These are phyloP conservation scores for Zaprionus taronus DNA, from an alignment of 1,140 invertebrate species.

Conservation along the genomic window DNA sequence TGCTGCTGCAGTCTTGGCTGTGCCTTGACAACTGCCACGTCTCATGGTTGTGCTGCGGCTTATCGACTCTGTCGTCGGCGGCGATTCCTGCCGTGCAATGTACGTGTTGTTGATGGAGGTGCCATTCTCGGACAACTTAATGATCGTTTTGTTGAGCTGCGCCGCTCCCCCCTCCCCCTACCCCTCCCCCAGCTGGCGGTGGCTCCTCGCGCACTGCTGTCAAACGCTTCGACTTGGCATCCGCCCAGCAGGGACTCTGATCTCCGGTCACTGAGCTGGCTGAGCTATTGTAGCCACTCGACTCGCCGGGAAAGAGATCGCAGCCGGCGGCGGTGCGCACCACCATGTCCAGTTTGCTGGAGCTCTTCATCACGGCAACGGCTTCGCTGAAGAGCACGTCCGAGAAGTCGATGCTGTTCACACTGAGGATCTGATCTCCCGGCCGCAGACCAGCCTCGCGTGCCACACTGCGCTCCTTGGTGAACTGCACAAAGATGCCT, in stretches of 20 bases:
- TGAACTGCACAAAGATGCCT: slow-evolving; percentile 95
- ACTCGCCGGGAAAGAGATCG: slow-evolving; percentile 91
- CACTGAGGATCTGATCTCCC: slow-evolving; percentile 96
- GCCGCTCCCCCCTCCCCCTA: slow-evolving; percentile 83
- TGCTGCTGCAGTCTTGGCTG: slow-evolving; percentile 8
- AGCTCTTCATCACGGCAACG: slow-evolving; percentile 91
- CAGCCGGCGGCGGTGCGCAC: slow-evolving; percentile 90
- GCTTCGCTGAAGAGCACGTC: slow-evolving; percentile 93
- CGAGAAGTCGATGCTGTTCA: slow-evolving; percentile 92
- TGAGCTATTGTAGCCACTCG: slow-evolving; percentile 92
- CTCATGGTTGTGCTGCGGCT: slow-evolving; percentile 65
- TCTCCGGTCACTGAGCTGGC: slow-evolving; percentile 91
- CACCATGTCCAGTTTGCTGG: slow-evolving; percentile 89
- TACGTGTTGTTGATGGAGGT: slow-evolving; percentile 86
- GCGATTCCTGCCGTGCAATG: slow-evolving; percentile 29
- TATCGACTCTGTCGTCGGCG: slow-evolving; percentile 19
- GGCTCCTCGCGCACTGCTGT: slow-evolving; percentile 88
- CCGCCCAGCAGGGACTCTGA: slow-evolving; percentile 87
- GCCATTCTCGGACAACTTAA: slow-evolving; percentile 88
- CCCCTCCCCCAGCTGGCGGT: slow-evolving; percentile 74
- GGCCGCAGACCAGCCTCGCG: slow-evolving; percentile 93
- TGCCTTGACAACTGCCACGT: slow-evolving; percentile 15
- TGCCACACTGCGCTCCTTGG: slow-evolving; percentile 94
- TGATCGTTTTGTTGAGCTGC: slow-evolving; percentile 87
- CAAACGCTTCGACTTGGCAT: slow-evolving; percentile 86